Percentiles rank a stretch among this genome's conserved stretches.
These are phyloP conservation scores for Conomelus anceps DNA, from an alignment of 2,888 invertebrate species.

Conservation along the genomic window DNA sequence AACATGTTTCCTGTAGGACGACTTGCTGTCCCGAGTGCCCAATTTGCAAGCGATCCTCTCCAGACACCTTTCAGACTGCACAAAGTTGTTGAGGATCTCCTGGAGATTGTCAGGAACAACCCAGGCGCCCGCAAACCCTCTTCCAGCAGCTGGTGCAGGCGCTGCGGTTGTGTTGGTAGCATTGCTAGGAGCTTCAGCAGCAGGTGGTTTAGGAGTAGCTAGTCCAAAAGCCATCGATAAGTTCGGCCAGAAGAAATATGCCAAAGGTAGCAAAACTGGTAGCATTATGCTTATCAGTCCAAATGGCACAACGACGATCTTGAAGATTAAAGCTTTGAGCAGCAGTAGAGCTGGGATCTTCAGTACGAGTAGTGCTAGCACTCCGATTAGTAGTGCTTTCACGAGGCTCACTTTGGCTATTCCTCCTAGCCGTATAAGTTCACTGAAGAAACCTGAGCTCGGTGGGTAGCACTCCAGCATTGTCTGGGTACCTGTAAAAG, in stretches of 20 bases:
- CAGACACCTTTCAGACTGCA: slow-evolving; percentile 31
- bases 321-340: slow-evolving; percentile 29
- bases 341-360: slow-evolving; percentile 17
- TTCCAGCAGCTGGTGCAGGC: background rate
- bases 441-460: background rate
- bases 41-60: slow-evolving; percentile 33
- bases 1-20: slow-evolving; percentile 32
- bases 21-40: slow-evolving; percentile 30
- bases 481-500: background rate
- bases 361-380: slow-evolving; percentile 1
- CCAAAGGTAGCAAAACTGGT: slow-evolving; percentile 32
- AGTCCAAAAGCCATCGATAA: slow-evolving; percentile 25
- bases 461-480: background rate
- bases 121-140: background rate
- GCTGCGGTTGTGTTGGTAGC: slow-evolving; percentile 14
- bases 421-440: background rate
- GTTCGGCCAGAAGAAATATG: slow-evolving; percentile 32
- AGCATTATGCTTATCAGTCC: slow-evolving; percentile 31
- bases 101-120: slow-evolving; percentile 16
- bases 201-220: background rate
- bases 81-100: slow-evolving; percentile 23
- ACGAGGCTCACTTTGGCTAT: background rate
- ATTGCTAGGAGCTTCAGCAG: background rate
- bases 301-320: slow-evolving; percentile 32
- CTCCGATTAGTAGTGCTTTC: background rate